Evolutionary conservation across 2,797 vertebrate species (phyloP).

Genomic region (Octomys mimax): DNA sequence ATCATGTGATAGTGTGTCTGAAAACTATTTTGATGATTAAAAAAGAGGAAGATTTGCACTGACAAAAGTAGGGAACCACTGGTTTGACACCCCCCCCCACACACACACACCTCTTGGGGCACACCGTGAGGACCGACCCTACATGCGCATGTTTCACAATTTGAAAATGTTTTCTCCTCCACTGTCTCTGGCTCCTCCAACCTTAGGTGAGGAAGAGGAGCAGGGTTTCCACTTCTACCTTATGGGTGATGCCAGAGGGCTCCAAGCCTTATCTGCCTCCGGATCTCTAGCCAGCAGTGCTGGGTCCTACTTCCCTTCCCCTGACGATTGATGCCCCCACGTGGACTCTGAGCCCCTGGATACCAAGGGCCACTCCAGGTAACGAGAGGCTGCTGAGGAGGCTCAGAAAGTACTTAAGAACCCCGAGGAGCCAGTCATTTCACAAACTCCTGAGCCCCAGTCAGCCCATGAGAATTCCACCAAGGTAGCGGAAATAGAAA

Average conservation of each 20-base stretch:
- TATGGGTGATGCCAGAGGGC: background rate
- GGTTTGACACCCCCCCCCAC: background rate
- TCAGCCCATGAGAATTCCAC: slow-evolving; percentile 18
- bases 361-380: background rate
- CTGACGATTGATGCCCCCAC: background rate
- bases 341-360: background rate
- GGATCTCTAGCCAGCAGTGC: background rate
- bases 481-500: slow-evolving; percentile 46
- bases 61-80: background rate
- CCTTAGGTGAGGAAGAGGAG: background rate
- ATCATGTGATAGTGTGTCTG: background rate
- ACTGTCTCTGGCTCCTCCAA: background rate
- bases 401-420: background rate
- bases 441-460: background rate
- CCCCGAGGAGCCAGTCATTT: background rate
- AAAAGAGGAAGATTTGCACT: background rate
- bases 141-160: background rate
- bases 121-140: background rate
- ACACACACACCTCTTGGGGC: background rate
- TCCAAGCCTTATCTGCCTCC: background rate
- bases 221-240: background rate
- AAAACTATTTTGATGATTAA: background rate
- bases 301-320: background rate
- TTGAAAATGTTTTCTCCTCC: background rate
- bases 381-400: background rate